Percentiles rank a stretch among this genome's conserved stretches.
Evolutionary conservation across 1,140 invertebrate species (phyloP).

Genomic region (Drosophila mayri): DNA sequence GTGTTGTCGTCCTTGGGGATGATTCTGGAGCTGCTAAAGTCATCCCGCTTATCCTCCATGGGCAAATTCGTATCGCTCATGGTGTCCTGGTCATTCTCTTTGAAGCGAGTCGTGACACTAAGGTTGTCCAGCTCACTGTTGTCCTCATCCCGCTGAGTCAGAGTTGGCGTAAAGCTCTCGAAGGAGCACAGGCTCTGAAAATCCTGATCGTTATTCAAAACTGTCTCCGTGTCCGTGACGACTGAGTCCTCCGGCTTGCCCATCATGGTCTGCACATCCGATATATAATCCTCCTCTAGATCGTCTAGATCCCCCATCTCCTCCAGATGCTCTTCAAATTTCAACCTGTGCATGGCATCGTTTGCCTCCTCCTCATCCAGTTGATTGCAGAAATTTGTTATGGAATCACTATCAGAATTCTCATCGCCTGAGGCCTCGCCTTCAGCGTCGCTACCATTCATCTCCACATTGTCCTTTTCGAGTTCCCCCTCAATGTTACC

Average conservation of each 20-base stretch:
- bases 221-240: slow-evolving; percentile 30
- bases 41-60: neutral
- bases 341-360: slow-evolving; percentile 4
- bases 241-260: slow-evolving; percentile 5
- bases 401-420: slow-evolving; percentile 7
- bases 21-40: no score
- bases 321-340: neutral
- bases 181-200: slow-evolving; percentile 29
- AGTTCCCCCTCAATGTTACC: neutral
- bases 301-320: neutral
- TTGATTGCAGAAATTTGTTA: slow-evolving; percentile 25
- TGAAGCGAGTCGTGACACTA: slow-evolving; percentile 26
- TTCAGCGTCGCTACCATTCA: neutral
- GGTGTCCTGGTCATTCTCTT: neutral
- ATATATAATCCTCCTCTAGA: slow-evolving; percentile 1
- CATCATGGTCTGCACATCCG: neutral
- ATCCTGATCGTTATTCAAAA: slow-evolving; percentile 26
- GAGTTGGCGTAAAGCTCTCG: slow-evolving; percentile 1
- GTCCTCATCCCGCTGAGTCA: neutral
- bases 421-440: neutral
- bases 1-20: neutral
- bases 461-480: neutral
- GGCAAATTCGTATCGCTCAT: neutral
- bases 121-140: slow-evolving; percentile 22
- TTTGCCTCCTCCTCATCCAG: slow-evolving; percentile 38